These are phyloP conservation scores for Platalea minor DNA, from an alignment of 2,797 vertebrate genomes.

Conservation along the genomic window DNA sequence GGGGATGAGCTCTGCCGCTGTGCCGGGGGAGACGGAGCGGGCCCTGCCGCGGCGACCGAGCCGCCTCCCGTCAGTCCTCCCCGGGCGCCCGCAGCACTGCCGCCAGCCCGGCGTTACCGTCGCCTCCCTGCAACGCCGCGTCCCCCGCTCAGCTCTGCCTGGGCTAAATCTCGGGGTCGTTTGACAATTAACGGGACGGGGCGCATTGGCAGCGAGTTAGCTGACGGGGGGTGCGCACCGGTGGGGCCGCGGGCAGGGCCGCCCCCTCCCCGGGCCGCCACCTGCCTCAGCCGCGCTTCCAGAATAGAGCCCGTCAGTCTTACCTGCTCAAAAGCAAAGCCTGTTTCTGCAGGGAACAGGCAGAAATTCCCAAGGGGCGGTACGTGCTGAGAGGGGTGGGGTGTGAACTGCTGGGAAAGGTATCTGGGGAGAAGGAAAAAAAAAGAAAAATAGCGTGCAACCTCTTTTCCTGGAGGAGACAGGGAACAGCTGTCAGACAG, in stretches of 20 bases:
- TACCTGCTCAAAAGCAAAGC: background rate
- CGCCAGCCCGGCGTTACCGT: background rate
- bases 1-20: no score
- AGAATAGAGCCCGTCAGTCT: background rate
- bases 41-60: no score
- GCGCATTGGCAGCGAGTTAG: background rate
- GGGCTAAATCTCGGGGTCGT: accelerated
- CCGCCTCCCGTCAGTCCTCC: background rate
- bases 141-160: no score
- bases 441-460: background rate
- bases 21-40: background rate
- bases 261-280: background rate
- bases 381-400: background rate
- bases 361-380: background rate
- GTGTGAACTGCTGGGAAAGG: background rate
- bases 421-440: background rate
- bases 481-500: background rate
- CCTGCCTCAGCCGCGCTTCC: background rate
- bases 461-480: background rate
- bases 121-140: background rate
- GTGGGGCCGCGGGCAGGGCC: background rate
- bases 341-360: background rate
- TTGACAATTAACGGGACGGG: background rate
- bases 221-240: background rate
- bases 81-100: background rate